Evolutionary conservation across 2,797 vertebrate genomes (phyloP), one percentile per base, ranked within the genome.

Genomic region (Erpetoichthys calabaricus): DNA sequence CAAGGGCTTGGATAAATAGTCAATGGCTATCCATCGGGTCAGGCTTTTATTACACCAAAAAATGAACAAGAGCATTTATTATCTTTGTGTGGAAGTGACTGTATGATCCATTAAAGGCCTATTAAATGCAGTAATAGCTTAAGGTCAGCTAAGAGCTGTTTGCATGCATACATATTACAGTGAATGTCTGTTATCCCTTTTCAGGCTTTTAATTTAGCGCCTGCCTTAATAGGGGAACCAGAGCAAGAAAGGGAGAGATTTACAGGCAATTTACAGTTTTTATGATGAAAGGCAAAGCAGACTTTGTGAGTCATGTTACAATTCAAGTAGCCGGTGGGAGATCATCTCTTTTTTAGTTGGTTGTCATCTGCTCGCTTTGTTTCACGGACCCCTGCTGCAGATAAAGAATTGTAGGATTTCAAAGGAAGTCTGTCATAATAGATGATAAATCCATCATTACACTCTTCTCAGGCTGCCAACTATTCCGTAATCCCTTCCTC

Each of bases 1-100:
- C 64, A 66, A 49, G n/a, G 3, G 47, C 47, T 49, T 49, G 47
- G 47, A 49, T 49, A 49, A 4, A 25, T 25, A 49, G 47, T 49
- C 47, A 49, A 49, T 49, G 47, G 47, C 4, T 49, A 49, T 7
- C 47, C 47, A 49, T 49, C n/a, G 47, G 3, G 47, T 4, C 5
- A 49, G 47, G n/a, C 47, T 2, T 49, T 49, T 49, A 49, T 49
- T 4, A 3, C 3, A 49, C 3, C 25, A 49, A 49, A 49, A 49
- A 49, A 49, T 5, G 47, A 49, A 3, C 47, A 49, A 49, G 47
- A n/a, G 47, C n/a, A 49, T 49, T 49, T 49, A 7, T 7, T 49
- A 49, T 4, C 47, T 49, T 49, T 49, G 47, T 49, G 47, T 49
- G 7, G 47, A 49, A n/a, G 7, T 49, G 47, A 49, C 47, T 49